These are phyloP conservation scores for Antrozous pallidus DNA, from an alignment of 2,797 vertebrate species.

Conservation along the genomic window DNA sequence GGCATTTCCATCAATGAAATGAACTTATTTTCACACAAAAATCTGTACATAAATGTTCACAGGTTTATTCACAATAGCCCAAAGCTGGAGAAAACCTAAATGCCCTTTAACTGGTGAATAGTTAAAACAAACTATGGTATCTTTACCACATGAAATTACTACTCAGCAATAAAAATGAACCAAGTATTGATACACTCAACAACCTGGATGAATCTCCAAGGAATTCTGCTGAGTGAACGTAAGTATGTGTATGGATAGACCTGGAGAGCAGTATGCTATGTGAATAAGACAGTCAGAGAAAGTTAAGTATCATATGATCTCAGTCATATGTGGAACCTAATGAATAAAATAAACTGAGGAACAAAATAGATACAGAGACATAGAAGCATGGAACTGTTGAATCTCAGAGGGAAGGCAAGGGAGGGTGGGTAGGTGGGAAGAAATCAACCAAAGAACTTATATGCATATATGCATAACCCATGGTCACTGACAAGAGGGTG, in stretches of 20 bases:
- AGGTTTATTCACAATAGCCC: background rate
- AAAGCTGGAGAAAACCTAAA: background rate
- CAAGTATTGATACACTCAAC: background rate
- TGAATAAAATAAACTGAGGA: too few species aligned
- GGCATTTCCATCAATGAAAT: background rate
- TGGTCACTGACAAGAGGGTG: too few species aligned
- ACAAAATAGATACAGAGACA: too few species aligned
- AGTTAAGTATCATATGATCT: too few species aligned
- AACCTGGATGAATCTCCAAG: background rate
- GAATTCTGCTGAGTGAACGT: background rate
- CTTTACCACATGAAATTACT: background rate
- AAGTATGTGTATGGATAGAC: background rate
- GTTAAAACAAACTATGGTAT: background rate
- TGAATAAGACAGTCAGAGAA: too few species aligned
- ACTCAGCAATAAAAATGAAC: background rate
- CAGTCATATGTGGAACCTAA: too few species aligned
- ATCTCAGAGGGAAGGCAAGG: too few species aligned
- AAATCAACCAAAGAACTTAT: too few species aligned
- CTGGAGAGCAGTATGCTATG: too few species aligned
- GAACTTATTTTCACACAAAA: background rate
- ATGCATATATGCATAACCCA: too few species aligned
- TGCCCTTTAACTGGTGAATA: background rate
- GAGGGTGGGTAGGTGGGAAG: too few species aligned
- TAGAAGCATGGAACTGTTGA: too few species aligned
- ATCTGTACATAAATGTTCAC: background rate